phyloP scores from a whole-genome alignment of 2,797 vertebrate species.

The Phataginus tetradactyla region DNA sequence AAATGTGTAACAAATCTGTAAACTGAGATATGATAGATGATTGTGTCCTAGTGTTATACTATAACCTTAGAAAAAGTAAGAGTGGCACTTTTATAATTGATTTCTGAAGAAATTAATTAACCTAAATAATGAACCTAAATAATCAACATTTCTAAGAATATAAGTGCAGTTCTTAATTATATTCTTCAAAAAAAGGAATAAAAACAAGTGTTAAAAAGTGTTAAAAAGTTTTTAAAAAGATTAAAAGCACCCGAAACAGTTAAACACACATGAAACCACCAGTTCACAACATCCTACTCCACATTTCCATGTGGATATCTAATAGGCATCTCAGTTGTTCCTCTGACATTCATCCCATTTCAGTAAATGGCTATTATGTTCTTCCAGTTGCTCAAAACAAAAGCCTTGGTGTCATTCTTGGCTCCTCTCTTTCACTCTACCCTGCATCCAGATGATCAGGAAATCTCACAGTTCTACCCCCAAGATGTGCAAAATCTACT shows the following conservation, averaged over 20 bases:
- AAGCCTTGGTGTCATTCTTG: background rate
- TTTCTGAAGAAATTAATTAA: slow-evolving; percentile 16
- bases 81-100: background rate
- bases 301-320: background rate
- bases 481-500: background rate
- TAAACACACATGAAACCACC: background rate
- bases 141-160: background rate
- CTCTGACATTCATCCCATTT: background rate
- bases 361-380: background rate
- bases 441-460: background rate
- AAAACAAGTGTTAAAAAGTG: slow-evolving; percentile 4
- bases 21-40: background rate
- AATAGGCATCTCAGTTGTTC: background rate
- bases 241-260: background rate
- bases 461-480: background rate
- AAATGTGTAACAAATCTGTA: background rate
- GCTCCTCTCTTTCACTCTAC: background rate
- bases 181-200: background rate
- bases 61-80: slow-evolving; percentile 6
- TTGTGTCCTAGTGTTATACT: background rate
- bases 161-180: background rate
- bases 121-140: background rate
- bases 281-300: background rate
- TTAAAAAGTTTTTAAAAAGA: background rate
- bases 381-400: slow-evolving; percentile 3